Percentiles rank a stretch among this genome's conserved stretches.
Conservation (phyloP, 1,140 invertebrate genomes). For the Lutraria rhynchaena region DNA sequence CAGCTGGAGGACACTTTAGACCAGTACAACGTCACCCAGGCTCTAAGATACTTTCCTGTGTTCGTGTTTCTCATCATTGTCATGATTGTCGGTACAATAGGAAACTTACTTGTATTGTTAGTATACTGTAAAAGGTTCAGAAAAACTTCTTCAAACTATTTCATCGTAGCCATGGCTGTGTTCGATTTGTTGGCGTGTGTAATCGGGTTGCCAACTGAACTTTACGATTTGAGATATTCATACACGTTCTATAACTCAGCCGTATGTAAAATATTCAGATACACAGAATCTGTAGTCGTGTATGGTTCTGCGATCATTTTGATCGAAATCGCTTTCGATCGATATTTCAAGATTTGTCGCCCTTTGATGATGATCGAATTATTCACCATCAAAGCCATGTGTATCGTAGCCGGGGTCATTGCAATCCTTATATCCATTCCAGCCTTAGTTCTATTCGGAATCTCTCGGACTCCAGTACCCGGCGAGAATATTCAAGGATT, state of each 20-base stretch:
- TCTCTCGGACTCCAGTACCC: constrained; percentile 53
- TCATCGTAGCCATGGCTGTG: constrained; percentile 73
- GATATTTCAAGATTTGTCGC: constrained; percentile 74
- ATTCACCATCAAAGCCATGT: constrained; percentile 69
- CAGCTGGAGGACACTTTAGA: constrained; percentile 22
- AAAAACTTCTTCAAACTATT: constrained; percentile 73
- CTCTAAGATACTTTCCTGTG: constrained; percentile 68
- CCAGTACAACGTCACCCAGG: constrained; percentile 61
- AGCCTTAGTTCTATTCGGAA: constrained; percentile 64
- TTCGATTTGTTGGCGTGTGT: constrained; percentile 74
- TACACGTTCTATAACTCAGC: constrained; percentile 72
- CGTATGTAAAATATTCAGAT: constrained; percentile 68
- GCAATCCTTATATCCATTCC: constrained; percentile 62
- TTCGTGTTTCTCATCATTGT: constrained; percentile 67
- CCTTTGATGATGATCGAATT: constrained; percentile 69
- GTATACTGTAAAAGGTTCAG: constrained; percentile 70
- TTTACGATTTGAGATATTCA: constrained; percentile 70
- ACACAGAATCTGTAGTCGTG: constrained; percentile 66
- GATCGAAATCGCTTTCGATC: constrained; percentile 72
- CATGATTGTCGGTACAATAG: constrained; percentile 68
- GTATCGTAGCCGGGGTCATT: constrained; percentile 62
- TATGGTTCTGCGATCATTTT: constrained; percentile 71
- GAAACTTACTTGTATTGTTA: constrained; percentile 71
- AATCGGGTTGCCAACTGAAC: constrained; percentile 71
- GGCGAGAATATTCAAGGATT: constrained; percentile 46